A percentile compares a stretch with the other conserved stretches of the same genome.
Evolutionary conservation across 2,113 vertebrate species (phyloP).

Genomic region (Seriola aureovittata): DNA sequence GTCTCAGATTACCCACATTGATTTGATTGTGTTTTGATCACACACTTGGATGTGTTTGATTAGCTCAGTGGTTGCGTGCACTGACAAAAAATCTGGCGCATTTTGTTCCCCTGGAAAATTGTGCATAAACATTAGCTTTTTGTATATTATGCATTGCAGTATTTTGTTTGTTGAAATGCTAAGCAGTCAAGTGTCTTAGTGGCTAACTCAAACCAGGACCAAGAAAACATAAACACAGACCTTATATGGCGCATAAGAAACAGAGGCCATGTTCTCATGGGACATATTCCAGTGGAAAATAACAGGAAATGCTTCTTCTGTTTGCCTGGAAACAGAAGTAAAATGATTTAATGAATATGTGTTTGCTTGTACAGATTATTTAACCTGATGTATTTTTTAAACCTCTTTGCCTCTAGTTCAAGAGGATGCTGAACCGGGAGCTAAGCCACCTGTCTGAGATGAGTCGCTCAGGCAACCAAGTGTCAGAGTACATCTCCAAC

Average conservation of each 20-base stretch:
- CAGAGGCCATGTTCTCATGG: conserved; percentile 38
- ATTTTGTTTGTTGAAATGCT: conserved; percentile 39
- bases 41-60: conserved; percentile 22
- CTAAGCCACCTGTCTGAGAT: conserved; percentile 98
- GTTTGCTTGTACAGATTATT: not conserved
- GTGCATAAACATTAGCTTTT: not conserved
- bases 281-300: conserved; percentile 50
- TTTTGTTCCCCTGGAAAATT: conserved; percentile 25
- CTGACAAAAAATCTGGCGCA: not conserved
- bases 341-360: conserved; percentile 8
- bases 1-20: not conserved
- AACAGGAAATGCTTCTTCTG: conserved; percentile 53
- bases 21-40: not conserved
- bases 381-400: not conserved
- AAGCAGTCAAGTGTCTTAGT: not conserved
- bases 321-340: not conserved
- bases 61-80: conserved; percentile 1
- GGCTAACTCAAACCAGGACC: conserved; percentile 22
- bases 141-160: not conserved
- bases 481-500: conserved; percentile 99
- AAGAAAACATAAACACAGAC: conserved; percentile 41
- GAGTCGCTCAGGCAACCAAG: conserved; percentile 98
- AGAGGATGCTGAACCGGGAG: conserved; percentile 98
- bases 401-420: conserved; percentile 88
- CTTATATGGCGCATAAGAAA: conserved; percentile 44